Conservation (phyloP, 2,113 vertebrate genomes). For the Mormoops blainvillei region DNA sequence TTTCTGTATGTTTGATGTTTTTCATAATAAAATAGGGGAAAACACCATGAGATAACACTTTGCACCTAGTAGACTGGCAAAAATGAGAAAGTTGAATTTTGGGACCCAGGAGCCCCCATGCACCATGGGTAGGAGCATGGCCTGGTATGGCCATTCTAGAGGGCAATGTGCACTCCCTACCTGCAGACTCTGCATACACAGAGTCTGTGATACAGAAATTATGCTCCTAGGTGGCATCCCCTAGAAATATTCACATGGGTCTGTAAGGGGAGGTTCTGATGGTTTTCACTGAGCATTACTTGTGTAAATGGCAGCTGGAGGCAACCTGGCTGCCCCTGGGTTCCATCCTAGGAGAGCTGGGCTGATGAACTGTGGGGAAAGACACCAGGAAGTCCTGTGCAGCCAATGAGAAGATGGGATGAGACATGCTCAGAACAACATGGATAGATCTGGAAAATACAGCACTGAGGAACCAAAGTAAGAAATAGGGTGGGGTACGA, state of each 20-base stretch:
- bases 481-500: neutral
- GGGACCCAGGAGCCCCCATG: neutral
- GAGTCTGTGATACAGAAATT: neutral
- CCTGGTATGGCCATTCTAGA: neutral
- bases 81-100: neutral
- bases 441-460: neutral
- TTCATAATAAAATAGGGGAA: neutral
- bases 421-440: neutral
- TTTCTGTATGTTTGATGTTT: neutral
- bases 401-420: neutral
- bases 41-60: neutral
- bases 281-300: neutral
- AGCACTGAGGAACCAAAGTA: neutral
- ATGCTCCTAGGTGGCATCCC: neutral
- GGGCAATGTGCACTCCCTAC: neutral
- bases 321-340: neutral
- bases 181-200: neutral
- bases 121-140: neutral
- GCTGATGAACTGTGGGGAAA: neutral
- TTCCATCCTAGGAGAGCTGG: neutral
- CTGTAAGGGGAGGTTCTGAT: too few species aligned
- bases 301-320: neutral
- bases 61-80: neutral
- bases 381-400: neutral
- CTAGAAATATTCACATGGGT: neutral